Base-by-base conservation (phyloP, 2,888 invertebrate species). In the Drosophila lutescens region DNA sequence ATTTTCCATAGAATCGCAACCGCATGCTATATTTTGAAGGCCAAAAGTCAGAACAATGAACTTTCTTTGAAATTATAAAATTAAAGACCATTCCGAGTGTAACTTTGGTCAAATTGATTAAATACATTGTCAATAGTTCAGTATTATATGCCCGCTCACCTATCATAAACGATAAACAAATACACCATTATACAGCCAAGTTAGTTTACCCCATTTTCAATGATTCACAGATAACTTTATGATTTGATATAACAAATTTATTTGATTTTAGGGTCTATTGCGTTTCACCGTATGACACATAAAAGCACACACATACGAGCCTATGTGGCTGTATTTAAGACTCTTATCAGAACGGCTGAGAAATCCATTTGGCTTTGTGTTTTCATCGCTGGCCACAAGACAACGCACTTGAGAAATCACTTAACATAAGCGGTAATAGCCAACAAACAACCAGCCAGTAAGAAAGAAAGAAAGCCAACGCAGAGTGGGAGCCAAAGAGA, bases 401-500 rank as follows among this genome's bases (percentile, higher is more conserved):
- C 66, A 66, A 61, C 54, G 62, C 59, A 73, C 67, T 73, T 79
- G 80, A 75, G 77, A 74, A 81, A 80, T 67, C 78, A 73, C 70
- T 83, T 76, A 77, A 76, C 72, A 78, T 67, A 73, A 76, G 70
- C 68, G 53, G 74, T 58, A 59, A 69, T 81, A 77, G 76, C 67
- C 78, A 70, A 38, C 56, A 30, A 61, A 41, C 61, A 51, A 34
- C 34, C 12, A 34, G 34, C 10, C 34, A 53, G 59, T 20, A 60
- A 41, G 56, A 58, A 50, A 71, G 78, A 83, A 80, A 83, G 81
- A 81, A 84, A 84, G 84, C 84, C 67, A 74, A 20, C 44, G 44
- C 32, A 44, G 58, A 79, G 77, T 72, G 58, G 66, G 55, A 60
- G n/a, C 53, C 47, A 50, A 69, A 75, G 47, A 65, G 65, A 66